Base-by-base conservation (phyloP, 2,888 invertebrate genomes). In the Tuta absoluta region DNA sequence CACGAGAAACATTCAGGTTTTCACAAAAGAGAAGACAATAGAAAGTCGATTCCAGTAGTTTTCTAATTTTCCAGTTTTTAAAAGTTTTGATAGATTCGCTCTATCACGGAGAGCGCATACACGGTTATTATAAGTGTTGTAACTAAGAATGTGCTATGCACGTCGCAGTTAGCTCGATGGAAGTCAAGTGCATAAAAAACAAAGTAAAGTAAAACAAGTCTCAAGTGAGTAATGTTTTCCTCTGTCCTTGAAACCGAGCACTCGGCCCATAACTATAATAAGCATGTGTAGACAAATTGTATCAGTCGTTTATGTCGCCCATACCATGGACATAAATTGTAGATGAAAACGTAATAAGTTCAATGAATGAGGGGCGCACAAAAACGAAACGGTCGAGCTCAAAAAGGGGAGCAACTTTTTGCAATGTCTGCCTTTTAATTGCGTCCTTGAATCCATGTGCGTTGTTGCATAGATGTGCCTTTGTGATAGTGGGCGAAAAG, bases 391-490 rank as follows among this genome's bases (percentile, higher is more conserved):
- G 56, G 56, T 17, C 28, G 56, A 33, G 33, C n/a, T 56, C 41
- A 62, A 62, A 65, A 62, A 65, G 58, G 41, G 60, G 65, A 62
- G 62, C 65, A 48, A 38, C 21, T 59, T 65, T 65, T 65, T 64
- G 60, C 64, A 21, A 48, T 11, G 58, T 58, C 58, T 58, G 58
- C 58, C 38, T 58, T 58, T 37, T 58, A 38, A 58, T 38, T 58
- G 21, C 38, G 58, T 38, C 58, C 58, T 58, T 58, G 56, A 56
- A 24, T 17, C 56, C 56, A 56, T 33, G 38, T 58, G 58, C 58
- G 38, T 58, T 37, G 58, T 33, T 56, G 56, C 56, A 33, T 56
- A 56, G 56, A 33, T 56, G 33, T n/a, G 56, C 7, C 10, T 56
- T 28, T 17, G n/a, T 33, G 56, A 28, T 56, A 56, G 56, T 24